These are phyloP conservation scores for Enchytraeus crypticus DNA, from an alignment of 2,888 invertebrate genomes.

Conservation along the genomic window DNA sequence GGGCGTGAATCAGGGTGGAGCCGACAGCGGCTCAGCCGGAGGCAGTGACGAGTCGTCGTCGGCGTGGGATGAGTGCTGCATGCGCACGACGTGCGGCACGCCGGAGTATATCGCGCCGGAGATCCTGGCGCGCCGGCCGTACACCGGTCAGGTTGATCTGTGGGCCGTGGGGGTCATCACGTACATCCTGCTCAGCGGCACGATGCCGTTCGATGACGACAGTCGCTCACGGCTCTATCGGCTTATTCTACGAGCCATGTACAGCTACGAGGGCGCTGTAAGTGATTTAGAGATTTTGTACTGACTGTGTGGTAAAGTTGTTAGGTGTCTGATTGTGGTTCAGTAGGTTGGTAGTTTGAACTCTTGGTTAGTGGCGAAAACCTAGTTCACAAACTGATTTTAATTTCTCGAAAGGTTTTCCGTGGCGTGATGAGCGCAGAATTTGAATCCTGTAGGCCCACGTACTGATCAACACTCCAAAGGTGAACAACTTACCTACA, in stretches of 20 bases:
- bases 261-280: slow-evolving; percentile 52
- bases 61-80: slow-evolving; percentile 39
- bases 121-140: slow-evolving; percentile 53
- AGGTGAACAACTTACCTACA: too few species aligned
- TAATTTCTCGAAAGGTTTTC: too few species aligned
- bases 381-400: background rate
- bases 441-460: too few species aligned
- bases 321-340: background rate
- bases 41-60: too few species aligned
- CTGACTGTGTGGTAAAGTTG: background rate
- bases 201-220: slow-evolving; percentile 55
- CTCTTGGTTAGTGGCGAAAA: background rate
- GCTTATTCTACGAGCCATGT: slow-evolving; percentile 52
- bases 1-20: background rate
- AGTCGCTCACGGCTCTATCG: slow-evolving; percentile 50
- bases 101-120: slow-evolving; percentile 55
- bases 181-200: slow-evolving; percentile 55
- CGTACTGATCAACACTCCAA: too few species aligned
- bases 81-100: slow-evolving; percentile 54
- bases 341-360: too few species aligned
- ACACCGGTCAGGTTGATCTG: slow-evolving; percentile 54
- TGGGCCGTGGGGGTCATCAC: slow-evolving; percentile 59
- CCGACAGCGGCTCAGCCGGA: background rate
- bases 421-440: too few species aligned
- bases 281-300: background rate